A percentile compares a stretch with the other conserved stretches of the same genome.
These are phyloP conservation scores for Chesias legatella DNA, from an alignment of 2,888 invertebrate genomes.

Conservation along the genomic window DNA sequence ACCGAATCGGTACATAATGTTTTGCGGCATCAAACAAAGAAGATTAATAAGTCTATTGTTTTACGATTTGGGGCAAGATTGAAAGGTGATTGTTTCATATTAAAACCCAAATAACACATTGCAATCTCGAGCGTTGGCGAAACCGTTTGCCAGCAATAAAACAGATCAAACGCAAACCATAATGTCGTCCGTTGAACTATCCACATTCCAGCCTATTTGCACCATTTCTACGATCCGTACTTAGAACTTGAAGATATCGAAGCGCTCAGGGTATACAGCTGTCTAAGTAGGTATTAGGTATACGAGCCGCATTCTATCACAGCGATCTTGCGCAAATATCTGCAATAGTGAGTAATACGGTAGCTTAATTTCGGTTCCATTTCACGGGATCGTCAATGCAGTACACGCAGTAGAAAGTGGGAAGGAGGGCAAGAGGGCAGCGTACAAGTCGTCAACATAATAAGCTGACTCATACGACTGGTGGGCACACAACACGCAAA, in stretches of 20 bases:
- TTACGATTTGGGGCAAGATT: conserved; percentile 13
- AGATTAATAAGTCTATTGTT: conserved; percentile 20
- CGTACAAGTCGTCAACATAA: conserved; percentile 32
- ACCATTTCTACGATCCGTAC: conserved; percentile 37
- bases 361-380: background rate
- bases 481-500: conserved; percentile 24
- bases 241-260: conserved; percentile 43
- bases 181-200: conserved; percentile 10
- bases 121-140: too few relatives aligned
- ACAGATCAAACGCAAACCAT: conserved; percentile 6
- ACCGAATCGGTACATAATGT: conserved; percentile 9
- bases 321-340: conserved; percentile 19
- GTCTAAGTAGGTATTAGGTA: conserved; percentile 14
- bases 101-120: too few relatives aligned
- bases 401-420: conserved; percentile 45
- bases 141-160: conserved; percentile 5
- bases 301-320: conserved; percentile 21
- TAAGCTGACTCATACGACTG: conserved; percentile 37
- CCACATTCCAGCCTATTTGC: conserved; percentile 23
- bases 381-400: conserved; percentile 27
- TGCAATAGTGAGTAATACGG: conserved; percentile 14
- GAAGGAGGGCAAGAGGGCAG: conserved; percentile 42
- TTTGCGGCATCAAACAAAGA: conserved; percentile 44
- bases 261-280: conserved; percentile 28
- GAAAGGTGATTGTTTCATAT: conserved; percentile 9